These are phyloP conservation scores for Reinhardtius hippoglossoides DNA, from an alignment of 2,113 vertebrate species.

Conservation along the genomic window DNA sequence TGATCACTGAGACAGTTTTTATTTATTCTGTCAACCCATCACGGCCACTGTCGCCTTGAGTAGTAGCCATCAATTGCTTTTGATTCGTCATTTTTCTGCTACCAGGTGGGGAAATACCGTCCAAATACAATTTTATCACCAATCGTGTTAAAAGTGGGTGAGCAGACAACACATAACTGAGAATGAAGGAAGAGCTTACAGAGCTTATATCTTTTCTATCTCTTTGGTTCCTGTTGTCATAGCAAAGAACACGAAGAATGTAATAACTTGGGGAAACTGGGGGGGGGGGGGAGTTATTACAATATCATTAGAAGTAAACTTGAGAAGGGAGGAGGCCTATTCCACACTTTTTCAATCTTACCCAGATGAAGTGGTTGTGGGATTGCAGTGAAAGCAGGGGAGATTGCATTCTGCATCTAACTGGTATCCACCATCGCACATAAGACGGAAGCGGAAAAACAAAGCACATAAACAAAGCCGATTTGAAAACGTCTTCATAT, in stretches of 20 bases:
- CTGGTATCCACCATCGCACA: conserved; percentile 22
- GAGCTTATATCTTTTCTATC: conserved; percentile 27
- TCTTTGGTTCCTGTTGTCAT: conserved; percentile 41
- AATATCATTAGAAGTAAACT: conserved; percentile 66
- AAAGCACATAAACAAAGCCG: conserved; percentile 50
- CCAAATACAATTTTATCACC: neutral
- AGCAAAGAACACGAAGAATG: conserved; percentile 57
- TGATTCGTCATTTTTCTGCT: neutral
- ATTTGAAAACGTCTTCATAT: conserved; percentile 53
- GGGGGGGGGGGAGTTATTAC: conserved; percentile 64
- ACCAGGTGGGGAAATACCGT: conserved; percentile 2
- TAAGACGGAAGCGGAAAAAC: conserved; percentile 34
- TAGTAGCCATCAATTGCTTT: neutral
- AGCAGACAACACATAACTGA: conserved; percentile 28
- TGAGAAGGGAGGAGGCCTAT: conserved; percentile 44
- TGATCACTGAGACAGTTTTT: neutral
- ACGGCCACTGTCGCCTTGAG: neutral
- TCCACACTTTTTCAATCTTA: conserved; percentile 59
- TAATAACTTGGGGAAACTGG: conserved; percentile 60
- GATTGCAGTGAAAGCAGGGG: conserved; percentile 63
- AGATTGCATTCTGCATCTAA: conserved; percentile 69
- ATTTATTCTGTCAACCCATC: conserved; percentile 1
- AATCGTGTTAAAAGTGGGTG: conserved; percentile 7
- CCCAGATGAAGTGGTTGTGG: conserved; percentile 61
- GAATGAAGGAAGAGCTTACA: conserved; percentile 33